Evolutionary conservation across 2,113 vertebrate species (phyloP), one percentile per base, ranked within the genome.

Genomic region (Phyllostomus discolor): DNA sequence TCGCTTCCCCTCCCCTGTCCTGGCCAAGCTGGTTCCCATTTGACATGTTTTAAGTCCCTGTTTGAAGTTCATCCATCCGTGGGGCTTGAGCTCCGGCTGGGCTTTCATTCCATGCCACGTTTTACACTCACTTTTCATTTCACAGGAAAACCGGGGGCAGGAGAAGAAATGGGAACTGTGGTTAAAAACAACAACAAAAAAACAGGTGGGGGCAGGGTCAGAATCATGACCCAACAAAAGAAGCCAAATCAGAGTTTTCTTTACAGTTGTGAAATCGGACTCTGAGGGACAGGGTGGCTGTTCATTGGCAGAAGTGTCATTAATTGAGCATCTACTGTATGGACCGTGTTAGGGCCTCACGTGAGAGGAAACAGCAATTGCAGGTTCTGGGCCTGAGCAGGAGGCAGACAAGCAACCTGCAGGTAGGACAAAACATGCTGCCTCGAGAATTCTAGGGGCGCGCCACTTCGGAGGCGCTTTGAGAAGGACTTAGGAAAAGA

Each of bases 51-150:
- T 12, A 86, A 96, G 94, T 96, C 88, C 72, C 38, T 10, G 97
- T 98, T 98, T 98, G 97, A 98, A 98, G 97, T 98, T 88, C 97
- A 86, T 94, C 97, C 95, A 96, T 94, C 96, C 95, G 92, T 83
- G 95, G 94, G 91, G 88, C 96, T 97, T 78, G 17, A 92, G 91
- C 83, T 96, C 43, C 73, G 97, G 97, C 96, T 96, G 90, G 95
- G 95, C 93, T 96, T 73, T 94, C 64, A 80, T 91, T 92, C 95
- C 91, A 33, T 33, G 79, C 96, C 94, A 82, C 91, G 95, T 95
- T 92, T 88, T 88, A 66, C 70, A 90, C 95, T 97, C 95, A 70
- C 97, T 97, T 94, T 86, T 98, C 82, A 95, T 97, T 95, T 91
- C 73, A 28, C 93, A 94, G 92, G 94, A 92, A 90, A 97, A 91